Evolutionary conservation across 2,797 vertebrate species (phyloP).

Genomic region (Macropus fuliginosus): DNA sequence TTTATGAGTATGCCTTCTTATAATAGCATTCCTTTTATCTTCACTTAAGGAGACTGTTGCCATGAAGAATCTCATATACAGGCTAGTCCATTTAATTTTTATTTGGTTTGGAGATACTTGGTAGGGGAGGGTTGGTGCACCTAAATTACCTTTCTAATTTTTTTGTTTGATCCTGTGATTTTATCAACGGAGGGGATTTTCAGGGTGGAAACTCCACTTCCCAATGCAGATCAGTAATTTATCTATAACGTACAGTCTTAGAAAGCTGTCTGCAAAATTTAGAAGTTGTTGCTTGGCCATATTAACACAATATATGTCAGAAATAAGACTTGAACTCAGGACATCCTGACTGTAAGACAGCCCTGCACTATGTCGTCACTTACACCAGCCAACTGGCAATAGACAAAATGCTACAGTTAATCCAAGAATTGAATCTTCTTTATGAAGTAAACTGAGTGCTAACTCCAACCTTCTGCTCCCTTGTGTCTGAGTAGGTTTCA

Average conservation of each 20-base stretch:
- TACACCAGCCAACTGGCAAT: not conserved
- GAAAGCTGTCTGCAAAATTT: not conserved
- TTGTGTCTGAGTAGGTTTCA: not conserved
- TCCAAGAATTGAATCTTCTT: not conserved
- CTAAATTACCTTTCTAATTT: not conserved
- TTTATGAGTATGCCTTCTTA: not conserved
- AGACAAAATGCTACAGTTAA: not conserved
- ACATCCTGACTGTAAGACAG: not conserved
- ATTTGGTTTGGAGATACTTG: not conserved
- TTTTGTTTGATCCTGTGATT: not conserved
- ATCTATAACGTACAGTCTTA: not conserved
- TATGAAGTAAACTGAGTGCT: not conserved
- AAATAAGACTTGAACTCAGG: not conserved
- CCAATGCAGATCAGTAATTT: not conserved
- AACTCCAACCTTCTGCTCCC: not conserved
- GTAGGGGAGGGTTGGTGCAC: not conserved
- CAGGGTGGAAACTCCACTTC: not conserved
- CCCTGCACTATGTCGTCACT: not conserved
- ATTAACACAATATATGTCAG: not conserved
- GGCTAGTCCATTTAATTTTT: not conserved
- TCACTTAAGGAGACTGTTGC: not conserved
- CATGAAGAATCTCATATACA: not conserved
- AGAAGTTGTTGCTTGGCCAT: not conserved
- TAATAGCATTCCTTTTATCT: not conserved
- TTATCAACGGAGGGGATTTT: not conserved